A percentile compares a stretch with the other conserved stretches of the same genome.
These are phyloP conservation scores for Dolichallabes microphthalmus DNA, from an alignment of 2,113 vertebrate species.

Conservation along the genomic window DNA sequence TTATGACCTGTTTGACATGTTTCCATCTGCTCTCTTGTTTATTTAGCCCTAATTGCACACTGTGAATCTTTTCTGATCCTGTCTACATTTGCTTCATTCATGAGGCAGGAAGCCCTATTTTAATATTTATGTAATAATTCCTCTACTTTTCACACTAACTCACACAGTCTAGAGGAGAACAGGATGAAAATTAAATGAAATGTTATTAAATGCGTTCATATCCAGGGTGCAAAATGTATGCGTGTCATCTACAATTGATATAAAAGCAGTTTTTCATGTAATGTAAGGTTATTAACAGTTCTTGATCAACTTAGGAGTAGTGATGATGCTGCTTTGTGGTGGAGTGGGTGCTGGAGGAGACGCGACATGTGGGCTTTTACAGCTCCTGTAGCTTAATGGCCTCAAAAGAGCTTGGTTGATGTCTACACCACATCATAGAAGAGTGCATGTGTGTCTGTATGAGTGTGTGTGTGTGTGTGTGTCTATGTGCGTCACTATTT, in stretches of 20 bases:
- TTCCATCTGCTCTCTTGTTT: conserved; percentile 46
- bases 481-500: conserved; percentile 3
- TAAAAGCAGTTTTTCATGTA: not conserved
- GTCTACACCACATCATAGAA: conserved; percentile 53
- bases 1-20: conserved; percentile 39
- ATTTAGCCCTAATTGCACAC: conserved; percentile 4
- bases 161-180: not conserved
- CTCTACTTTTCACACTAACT: not conserved
- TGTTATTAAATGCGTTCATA: not conserved
- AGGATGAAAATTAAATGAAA: not conserved
- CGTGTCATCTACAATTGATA: not conserved
- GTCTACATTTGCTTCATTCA: not conserved
- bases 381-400: conserved; percentile 26
- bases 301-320: not conserved
- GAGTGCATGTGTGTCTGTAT: conserved; percentile 27
- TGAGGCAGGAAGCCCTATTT: not conserved
- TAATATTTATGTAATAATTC: not conserved
- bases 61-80: not conserved
- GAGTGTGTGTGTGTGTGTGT: conserved; percentile 25
- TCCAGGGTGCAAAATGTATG: not conserved
- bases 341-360: conserved; percentile 24
- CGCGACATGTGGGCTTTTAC: conserved; percentile 43
- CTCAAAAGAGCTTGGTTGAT: conserved; percentile 42
- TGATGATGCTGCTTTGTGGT: conserved; percentile 6
- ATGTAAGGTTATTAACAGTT: not conserved